Evolutionary conservation across 2,113 vertebrate genomes (phyloP).

Genomic region (Sturnira hondurensis): DNA sequence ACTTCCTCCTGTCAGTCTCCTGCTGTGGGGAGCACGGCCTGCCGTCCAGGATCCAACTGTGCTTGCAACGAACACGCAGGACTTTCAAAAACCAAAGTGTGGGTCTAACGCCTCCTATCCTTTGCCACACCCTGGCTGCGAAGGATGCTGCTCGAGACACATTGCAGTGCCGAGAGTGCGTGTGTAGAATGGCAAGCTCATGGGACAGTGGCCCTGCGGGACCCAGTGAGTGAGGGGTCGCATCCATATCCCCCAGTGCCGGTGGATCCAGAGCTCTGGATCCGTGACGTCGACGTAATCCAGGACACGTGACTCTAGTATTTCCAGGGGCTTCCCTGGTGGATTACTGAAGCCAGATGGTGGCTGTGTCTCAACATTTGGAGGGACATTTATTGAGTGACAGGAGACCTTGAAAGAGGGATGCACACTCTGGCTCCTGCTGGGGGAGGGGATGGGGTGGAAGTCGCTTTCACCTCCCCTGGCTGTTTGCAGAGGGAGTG

Average conservation of each 20-base stretch:
- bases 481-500: conserved; percentile 28
- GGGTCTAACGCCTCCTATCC: neutral
- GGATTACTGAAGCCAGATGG: conserved; percentile 22
- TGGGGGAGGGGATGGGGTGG: neutral
- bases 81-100: neutral
- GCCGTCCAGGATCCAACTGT: neutral
- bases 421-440: neutral
- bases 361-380: conserved; percentile 7
- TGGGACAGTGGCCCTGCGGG: neutral
- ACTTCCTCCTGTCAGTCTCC: conserved; percentile 44
- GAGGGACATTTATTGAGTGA: conserved; percentile 31
- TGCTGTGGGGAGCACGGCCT: neutral
- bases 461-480: neutral
- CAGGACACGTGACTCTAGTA: conserved; percentile 29
- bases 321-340: conserved; percentile 25
- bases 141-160: neutral
- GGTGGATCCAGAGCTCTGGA: neutral
- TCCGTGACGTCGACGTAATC: neutral
- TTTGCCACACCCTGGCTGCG: neutral
- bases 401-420: neutral
- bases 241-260: neutral
- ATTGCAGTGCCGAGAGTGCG: neutral
- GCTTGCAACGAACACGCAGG: neutral
- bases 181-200: neutral
- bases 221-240: neutral